Evolutionary conservation across 2,888 invertebrate genomes (phyloP).

Genomic region (Scelioninae gen. 1): DNA sequence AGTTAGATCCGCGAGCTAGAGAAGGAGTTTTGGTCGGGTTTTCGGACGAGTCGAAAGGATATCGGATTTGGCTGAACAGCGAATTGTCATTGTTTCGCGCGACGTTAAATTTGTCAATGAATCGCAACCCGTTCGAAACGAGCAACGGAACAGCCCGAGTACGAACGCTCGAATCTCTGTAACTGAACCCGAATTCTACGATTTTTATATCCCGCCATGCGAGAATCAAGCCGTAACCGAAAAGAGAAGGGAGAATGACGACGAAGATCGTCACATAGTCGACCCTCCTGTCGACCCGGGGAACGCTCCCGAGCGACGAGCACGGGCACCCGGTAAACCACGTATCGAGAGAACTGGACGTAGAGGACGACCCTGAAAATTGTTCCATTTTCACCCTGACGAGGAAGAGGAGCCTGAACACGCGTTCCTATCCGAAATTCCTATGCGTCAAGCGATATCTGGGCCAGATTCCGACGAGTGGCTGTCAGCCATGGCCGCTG

Average conservation of each 20-base stretch:
- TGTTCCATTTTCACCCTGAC: neutral
- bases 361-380: conserved; percentile 25
- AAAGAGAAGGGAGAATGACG: no score
- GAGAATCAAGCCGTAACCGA: neutral
- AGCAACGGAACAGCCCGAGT: neutral
- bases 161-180: neutral
- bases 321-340: conserved; percentile 13
- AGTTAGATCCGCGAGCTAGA: conserved; percentile 16
- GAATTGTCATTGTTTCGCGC: conserved; percentile 7
- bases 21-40: conserved; percentile 32
- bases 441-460: conserved; percentile 35
- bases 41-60: conserved; percentile 15
- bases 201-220: neutral
- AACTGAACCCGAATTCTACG: neutral
- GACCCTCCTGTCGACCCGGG: neutral
- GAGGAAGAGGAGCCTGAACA: neutral
- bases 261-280: neutral
- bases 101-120: conserved; percentile 19
- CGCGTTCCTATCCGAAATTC: conserved; percentile 13
- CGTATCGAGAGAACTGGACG: conserved; percentile 13
- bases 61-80: conserved; percentile 11
- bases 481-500: conserved; percentile 65
- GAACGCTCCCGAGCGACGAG: neutral
- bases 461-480: conserved; percentile 59
- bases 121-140: neutral